phyloP scores from a whole-genome alignment of 2,797 vertebrate species.

The Mus spretus region DNA sequence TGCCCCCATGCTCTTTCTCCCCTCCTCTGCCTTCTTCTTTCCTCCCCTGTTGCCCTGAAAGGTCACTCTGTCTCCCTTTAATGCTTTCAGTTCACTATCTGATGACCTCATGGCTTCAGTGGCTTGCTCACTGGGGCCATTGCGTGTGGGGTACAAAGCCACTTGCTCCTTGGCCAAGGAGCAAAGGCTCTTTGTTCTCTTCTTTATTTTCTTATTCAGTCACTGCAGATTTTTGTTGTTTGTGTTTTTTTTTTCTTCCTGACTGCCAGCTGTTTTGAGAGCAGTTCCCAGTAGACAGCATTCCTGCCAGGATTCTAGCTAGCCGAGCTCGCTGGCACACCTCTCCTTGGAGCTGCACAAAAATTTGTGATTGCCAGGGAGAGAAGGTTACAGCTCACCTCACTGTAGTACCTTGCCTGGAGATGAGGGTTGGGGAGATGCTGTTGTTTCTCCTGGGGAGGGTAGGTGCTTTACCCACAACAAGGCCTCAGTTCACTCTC shows the following conservation, averaged over 20 bases:
- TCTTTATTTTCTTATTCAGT: not conserved
- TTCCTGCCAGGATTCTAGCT: not conserved
- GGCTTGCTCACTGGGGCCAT: too few relatives aligned
- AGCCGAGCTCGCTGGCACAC: not conserved
- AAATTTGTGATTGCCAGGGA: not conserved
- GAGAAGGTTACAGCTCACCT: not conserved
- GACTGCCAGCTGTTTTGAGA: conserved; percentile 9
- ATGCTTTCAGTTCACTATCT: not conserved
- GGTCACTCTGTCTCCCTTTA: not conserved
- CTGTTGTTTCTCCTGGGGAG: not conserved
- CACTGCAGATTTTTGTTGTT: not conserved
- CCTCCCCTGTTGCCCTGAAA: not conserved
- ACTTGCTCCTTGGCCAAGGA: not conserved
- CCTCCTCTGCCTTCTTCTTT: too few relatives aligned
- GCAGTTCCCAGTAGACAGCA: not conserved
- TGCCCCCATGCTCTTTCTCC: not conserved
- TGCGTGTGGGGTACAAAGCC: not conserved
- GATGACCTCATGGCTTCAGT: not conserved
- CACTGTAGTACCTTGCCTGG: not conserved
- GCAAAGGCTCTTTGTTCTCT: not conserved
- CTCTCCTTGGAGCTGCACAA: not conserved
- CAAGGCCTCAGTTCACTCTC: not conserved
- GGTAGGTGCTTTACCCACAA: not conserved
- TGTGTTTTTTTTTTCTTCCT: not conserved
- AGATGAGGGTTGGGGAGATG: not conserved